A percentile compares a stretch with the other conserved stretches of the same genome.
phyloP scores from a whole-genome alignment of 2,797 vertebrate genomes.

The Loriculus beryllinus region DNA sequence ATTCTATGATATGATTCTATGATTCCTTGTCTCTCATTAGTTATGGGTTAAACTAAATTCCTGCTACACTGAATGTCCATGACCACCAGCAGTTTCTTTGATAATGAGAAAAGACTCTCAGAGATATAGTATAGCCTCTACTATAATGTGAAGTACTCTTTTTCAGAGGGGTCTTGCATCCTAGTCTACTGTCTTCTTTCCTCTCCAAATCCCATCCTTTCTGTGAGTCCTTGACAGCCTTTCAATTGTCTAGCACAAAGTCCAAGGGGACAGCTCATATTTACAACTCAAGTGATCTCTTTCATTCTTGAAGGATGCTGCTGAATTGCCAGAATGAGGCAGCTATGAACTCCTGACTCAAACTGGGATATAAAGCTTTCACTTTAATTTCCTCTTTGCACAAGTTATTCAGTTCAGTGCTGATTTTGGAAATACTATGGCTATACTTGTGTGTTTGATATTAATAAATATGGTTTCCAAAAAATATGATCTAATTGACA shows the following conservation, averaged over 20 bases:
- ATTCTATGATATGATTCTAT: neutral
- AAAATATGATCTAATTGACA: neutral
- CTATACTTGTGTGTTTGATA: neutral
- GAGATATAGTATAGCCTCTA: accelerated
- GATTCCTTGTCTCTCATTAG: neutral
- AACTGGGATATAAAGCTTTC: neutral
- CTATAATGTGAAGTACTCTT: neutral
- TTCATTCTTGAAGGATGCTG: neutral
- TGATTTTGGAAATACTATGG: neutral
- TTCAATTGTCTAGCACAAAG: neutral
- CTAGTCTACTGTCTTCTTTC: neutral
- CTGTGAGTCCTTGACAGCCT: accelerated
- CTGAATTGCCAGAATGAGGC: neutral
- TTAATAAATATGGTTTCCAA: neutral
- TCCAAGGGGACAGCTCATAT: neutral
- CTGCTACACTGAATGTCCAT: accelerated
- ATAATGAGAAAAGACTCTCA: neutral
- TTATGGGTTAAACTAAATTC: accelerated
- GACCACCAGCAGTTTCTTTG: neutral
- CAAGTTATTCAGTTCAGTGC: neutral
- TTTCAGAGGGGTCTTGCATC: neutral
- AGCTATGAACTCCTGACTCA: neutral
- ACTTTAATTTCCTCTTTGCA: neutral
- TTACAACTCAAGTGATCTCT: neutral
- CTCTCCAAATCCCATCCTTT: neutral